Evolutionary conservation across 2,888 invertebrate species (phyloP).

Genomic region (Drosophila aldrichi): DNA sequence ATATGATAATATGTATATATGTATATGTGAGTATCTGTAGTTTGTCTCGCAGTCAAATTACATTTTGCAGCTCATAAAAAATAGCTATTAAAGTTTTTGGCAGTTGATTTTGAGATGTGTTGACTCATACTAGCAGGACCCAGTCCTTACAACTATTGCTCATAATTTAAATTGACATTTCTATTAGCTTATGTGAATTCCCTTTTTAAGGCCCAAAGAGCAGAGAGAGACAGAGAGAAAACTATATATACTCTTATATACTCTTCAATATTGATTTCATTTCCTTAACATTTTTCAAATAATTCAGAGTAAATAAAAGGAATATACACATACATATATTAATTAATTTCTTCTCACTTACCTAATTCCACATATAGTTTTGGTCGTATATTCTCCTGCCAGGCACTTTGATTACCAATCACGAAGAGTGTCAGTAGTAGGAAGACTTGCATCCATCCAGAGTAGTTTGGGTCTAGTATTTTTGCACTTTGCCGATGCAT

Average conservation of each 20-base stretch:
- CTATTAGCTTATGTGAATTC: slow-evolving; percentile 31
- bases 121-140: background rate
- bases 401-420: slow-evolving; percentile 87
- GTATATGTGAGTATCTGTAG: slow-evolving; percentile 9
- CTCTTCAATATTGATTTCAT: background rate
- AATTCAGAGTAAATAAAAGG: background rate
- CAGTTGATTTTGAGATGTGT: slow-evolving; percentile 55
- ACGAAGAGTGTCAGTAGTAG: slow-evolving; percentile 84
- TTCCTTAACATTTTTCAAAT: background rate
- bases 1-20: background rate
- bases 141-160: slow-evolving; percentile 9
- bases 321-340: background rate
- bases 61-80: slow-evolving; percentile 56
- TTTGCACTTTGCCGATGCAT: slow-evolving; percentile 57
- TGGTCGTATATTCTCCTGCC: slow-evolving; percentile 96
- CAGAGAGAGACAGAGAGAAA: background rate
- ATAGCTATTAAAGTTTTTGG: slow-evolving; percentile 60
- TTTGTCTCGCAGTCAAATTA: slow-evolving; percentile 63
- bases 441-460: slow-evolving; percentile 82
- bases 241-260: background rate
- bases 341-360: slow-evolving; percentile 86
- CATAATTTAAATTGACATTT: slow-evolving; percentile 68
- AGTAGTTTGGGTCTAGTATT: slow-evolving; percentile 49
- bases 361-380: slow-evolving; percentile 97
- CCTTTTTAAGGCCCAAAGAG: background rate